phyloP scores from a whole-genome alignment of 2,797 vertebrate genomes.

The Alcedo atthis region DNA sequence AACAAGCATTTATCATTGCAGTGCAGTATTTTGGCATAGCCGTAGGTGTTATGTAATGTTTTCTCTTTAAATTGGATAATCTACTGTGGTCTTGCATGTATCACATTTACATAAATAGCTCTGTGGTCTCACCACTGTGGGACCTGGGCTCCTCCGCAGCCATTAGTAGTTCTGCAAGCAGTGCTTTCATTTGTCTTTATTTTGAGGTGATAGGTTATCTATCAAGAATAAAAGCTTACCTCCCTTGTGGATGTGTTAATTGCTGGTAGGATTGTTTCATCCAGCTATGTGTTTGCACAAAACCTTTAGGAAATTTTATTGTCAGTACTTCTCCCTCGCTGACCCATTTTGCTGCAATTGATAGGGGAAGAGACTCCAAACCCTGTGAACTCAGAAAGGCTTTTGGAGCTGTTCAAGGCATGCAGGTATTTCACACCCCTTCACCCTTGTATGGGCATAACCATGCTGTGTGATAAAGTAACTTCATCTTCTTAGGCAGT shows the following conservation, averaged over 20 bases:
- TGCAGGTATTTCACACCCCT: background rate
- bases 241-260: background rate
- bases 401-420: background rate
- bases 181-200: background rate
- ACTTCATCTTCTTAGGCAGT: background rate
- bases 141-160: background rate
- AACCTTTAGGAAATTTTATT: background rate
- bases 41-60: background rate
- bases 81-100: background rate
- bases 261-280: background rate
- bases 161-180: background rate
- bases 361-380: background rate
- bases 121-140: background rate
- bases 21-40: background rate
- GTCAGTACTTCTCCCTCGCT: rapidly evolving
- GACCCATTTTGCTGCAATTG: background rate
- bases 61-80: background rate
- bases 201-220: background rate
- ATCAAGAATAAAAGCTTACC: background rate
- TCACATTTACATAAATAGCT: background rate
- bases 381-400: background rate
- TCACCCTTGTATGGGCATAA: background rate
- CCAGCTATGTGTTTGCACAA: background rate
- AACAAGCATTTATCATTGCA: background rate
- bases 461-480: background rate